Conservation (phyloP, 2,797 vertebrate species). For the Sebastolobus altivelis region DNA sequence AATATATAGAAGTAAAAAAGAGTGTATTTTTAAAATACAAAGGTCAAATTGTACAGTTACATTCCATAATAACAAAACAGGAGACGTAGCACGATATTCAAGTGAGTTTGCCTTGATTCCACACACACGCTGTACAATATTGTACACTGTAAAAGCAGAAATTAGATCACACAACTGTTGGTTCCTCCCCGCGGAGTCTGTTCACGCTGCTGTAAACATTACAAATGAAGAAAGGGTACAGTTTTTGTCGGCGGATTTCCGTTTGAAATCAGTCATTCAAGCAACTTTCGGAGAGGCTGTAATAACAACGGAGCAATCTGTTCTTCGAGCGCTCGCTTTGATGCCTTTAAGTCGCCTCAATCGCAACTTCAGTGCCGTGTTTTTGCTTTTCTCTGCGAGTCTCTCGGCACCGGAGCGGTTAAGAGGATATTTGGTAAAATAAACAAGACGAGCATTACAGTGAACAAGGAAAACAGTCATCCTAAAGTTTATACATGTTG, state of each 20-base stretch:
- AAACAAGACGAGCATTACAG: constrained; percentile 68
- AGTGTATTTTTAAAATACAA: constrained; percentile 99
- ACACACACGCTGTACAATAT: constrained; percentile 89
- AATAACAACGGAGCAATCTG: constrained; percentile 55
- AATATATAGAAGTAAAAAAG: constrained; percentile 97
- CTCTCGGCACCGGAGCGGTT: constrained; percentile 33
- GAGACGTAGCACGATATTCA: constrained; percentile 92
- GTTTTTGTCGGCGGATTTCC: constrained; percentile 52
- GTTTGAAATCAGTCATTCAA: constrained; percentile 64
- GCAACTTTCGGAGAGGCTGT: constrained; percentile 48
- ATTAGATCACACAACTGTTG: constrained; percentile 81
- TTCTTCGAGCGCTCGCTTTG: constrained; percentile 43
- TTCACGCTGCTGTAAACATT: constrained; percentile 78
- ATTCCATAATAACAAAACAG: constrained; percentile 91
- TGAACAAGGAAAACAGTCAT: constrained; percentile 59
- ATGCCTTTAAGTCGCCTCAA: constrained; percentile 59
- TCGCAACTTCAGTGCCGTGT: constrained; percentile 51
- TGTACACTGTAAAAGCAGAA: constrained; percentile 91
- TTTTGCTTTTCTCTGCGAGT: constrained; percentile 49
- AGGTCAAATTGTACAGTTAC: constrained; percentile 95
- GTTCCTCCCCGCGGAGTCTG: constrained; percentile 69
- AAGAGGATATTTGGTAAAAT: constrained; percentile 66
- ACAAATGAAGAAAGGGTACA: constrained; percentile 61
- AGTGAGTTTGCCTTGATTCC: constrained; percentile 90
- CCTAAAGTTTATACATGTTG: constrained; percentile 55